Percentiles rank a stretch among this genome's conserved stretches.
phyloP scores from a whole-genome alignment of 2,888 invertebrate species.

The Apamea monoglypha region DNA sequence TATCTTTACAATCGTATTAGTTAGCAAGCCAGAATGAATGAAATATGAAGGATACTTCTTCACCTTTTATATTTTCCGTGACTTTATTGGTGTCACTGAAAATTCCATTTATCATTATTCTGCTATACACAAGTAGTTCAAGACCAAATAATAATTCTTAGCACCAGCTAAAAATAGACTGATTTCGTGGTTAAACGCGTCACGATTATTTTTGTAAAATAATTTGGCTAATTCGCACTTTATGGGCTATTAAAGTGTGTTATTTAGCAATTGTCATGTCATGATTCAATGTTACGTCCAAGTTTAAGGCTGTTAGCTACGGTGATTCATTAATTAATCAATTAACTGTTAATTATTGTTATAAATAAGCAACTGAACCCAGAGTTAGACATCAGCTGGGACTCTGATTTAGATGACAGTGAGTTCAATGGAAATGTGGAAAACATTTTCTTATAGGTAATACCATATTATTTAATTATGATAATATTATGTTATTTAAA shows the following conservation, averaged over 20 bases:
- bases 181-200: conserved; percentile 4
- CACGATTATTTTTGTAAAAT: conserved; percentile 10
- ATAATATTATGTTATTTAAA: not conserved
- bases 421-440: not conserved
- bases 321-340: not conserved
- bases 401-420: not conserved
- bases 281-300: conserved; percentile 29
- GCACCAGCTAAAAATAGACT: not conserved
- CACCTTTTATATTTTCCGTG: not conserved
- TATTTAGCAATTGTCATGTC: conserved; percentile 34
- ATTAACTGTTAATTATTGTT: not conserved
- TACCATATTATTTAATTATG: not conserved
- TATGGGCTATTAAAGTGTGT: conserved; percentile 15
- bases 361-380: not conserved
- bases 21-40: no score
- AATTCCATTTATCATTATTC: conserved; percentile 6
- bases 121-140: conserved; percentile 2
- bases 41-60: not conserved
- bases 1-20: not conserved
- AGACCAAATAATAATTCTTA: conserved; percentile 10
- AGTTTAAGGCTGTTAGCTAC: conserved; percentile 18
- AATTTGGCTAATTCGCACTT: conserved; percentile 24
- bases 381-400: not conserved
- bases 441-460: not conserved
- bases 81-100: conserved; percentile 1